These are phyloP conservation scores for Oopsacas minuta DNA, from an alignment of 37 sponge, comb jelly and placozoan genomes.

Conservation along the genomic window DNA sequence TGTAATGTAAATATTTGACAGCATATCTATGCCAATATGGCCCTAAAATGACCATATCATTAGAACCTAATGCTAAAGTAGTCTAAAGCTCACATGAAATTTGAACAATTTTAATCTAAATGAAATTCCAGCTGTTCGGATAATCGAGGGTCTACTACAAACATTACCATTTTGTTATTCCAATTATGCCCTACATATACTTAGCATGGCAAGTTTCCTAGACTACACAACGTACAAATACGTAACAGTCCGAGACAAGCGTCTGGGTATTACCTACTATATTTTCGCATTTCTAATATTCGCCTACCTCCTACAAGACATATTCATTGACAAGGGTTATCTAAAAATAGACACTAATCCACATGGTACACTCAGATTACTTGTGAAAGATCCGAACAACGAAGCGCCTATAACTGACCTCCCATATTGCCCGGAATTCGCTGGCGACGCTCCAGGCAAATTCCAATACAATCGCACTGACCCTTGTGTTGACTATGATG, in stretches of 20 bases:
- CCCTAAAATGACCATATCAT: too few relatives aligned
- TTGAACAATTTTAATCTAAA: too few relatives aligned
- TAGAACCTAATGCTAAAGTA: too few relatives aligned
- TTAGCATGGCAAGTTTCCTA: constrained; percentile 10
- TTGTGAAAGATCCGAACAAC: constrained; percentile 36
- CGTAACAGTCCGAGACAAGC: constrained; percentile 43
- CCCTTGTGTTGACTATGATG: constrained; percentile 44
- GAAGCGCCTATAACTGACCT: constrained; percentile 15
- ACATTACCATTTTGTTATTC: too few relatives aligned
- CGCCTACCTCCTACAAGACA: constrained; percentile 45
- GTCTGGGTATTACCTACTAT: constrained; percentile 66
- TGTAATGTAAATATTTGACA: too few relatives aligned
- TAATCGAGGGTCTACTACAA: too few relatives aligned
- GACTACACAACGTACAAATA: constrained; percentile 72
- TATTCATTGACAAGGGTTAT: constrained; percentile 55
- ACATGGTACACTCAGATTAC: constrained; percentile 43
- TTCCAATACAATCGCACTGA: constrained; percentile 27
- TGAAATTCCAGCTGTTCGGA: too few relatives aligned
- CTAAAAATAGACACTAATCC: constrained; percentile 65
- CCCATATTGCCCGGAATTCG: constrained; percentile 18
- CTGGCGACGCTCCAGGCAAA: constrained; percentile 21
- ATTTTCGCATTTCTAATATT: constrained; percentile 32
- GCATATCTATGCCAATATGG: too few relatives aligned
- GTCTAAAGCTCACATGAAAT: too few relatives aligned
- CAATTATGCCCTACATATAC: not conserved